phyloP scores from a whole-genome alignment of 2,797 vertebrate species.

The Chaetodon trifasciatus region DNA sequence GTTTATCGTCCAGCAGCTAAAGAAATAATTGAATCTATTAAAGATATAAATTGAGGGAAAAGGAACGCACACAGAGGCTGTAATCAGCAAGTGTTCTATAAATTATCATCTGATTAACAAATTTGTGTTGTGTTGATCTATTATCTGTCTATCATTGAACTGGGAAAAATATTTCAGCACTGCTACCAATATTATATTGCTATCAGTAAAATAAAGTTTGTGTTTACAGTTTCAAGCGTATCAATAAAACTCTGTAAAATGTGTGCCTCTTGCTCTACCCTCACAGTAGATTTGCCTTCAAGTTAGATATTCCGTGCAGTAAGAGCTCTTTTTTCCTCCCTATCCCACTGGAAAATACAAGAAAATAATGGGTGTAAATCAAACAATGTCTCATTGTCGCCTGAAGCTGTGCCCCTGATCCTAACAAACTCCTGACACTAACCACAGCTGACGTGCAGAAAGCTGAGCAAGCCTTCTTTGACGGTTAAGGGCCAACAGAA shows the following conservation, averaged over 20 bases:
- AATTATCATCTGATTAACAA: not conserved
- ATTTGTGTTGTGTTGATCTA: not conserved
- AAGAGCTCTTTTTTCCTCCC: conserved; percentile 11
- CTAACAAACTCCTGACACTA: conserved; percentile 74
- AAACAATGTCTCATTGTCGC: conserved; percentile 76
- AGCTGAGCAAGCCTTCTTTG: conserved; percentile 63
- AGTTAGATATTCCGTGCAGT: not conserved
- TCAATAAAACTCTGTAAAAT: conserved; percentile 1
- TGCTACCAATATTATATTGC: not conserved
- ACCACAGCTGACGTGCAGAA: conserved; percentile 73
- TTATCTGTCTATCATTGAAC: not conserved
- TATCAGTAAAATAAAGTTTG: not conserved
- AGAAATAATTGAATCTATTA: conserved; percentile 6
- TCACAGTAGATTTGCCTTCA: conserved; percentile 4
- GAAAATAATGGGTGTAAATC: conserved; percentile 70
- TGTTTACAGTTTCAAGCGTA: not conserved
- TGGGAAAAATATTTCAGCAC: not conserved
- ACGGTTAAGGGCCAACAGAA: conserved; percentile 48
- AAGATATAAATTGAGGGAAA: not conserved
- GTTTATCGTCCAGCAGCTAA: not conserved
- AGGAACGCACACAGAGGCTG: not conserved
- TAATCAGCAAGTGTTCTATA: not conserved
- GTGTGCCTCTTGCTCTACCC: not conserved
- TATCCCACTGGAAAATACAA: conserved; percentile 53
- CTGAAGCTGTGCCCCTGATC: conserved; percentile 66